Evolutionary conservation across 2,113 vertebrate species (phyloP).

Genomic region (Mirounga angustirostris): DNA sequence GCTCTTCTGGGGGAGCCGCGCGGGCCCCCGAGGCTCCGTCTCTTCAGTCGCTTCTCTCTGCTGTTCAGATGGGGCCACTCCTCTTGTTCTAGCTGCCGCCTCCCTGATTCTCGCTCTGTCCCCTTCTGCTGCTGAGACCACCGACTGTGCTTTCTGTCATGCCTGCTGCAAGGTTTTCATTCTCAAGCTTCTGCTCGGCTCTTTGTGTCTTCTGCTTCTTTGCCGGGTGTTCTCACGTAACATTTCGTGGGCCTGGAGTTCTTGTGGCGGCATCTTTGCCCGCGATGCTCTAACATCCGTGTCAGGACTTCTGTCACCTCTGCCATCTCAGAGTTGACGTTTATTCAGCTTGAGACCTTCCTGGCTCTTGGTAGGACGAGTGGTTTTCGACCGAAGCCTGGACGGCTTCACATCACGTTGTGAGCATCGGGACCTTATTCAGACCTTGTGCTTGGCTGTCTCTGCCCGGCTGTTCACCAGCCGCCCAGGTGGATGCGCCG

Average conservation of each 20-base stretch:
- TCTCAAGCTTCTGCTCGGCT: too few relatives aligned
- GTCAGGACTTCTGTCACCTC: too few relatives aligned
- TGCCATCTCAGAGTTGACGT: too few relatives aligned
- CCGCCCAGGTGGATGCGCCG: too few relatives aligned
- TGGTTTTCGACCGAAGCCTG: background rate
- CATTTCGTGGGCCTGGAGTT: background rate
- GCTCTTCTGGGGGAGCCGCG: fast-evolving
- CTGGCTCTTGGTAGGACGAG: fast-evolving
- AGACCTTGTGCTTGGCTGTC: too few relatives aligned
- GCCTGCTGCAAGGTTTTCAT: too few relatives aligned
- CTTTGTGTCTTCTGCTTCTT: too few relatives aligned
- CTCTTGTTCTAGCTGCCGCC: background rate
- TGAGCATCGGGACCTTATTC: background rate
- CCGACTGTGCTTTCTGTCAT: background rate
- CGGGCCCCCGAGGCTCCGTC: fast-evolving
- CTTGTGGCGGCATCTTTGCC: too few relatives aligned
- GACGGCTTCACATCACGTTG: too few relatives aligned
- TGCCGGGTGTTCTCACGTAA: background rate
- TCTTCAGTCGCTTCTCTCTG: background rate
- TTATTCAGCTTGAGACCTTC: background rate
- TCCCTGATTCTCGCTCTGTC: background rate
- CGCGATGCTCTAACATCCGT: too few relatives aligned
- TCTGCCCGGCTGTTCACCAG: too few relatives aligned
- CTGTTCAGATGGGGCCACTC: background rate
- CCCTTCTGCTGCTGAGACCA: background rate